Conservation (phyloP, 2,113 vertebrate genomes). For the Cnemophilus loriae region DNA sequence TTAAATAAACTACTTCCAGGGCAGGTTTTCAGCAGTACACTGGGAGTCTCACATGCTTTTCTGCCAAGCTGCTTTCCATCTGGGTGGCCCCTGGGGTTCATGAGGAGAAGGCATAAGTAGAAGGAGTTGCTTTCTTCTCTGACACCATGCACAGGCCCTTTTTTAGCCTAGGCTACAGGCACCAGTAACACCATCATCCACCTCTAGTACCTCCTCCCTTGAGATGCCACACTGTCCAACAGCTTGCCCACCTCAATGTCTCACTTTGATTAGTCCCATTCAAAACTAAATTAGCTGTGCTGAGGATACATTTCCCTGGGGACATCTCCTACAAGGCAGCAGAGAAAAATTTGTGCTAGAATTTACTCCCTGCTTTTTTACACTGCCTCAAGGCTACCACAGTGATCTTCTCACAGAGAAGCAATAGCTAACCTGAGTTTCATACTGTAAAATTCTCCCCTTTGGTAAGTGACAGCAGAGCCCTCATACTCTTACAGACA, state of each 20-base stretch:
- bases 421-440: neutral
- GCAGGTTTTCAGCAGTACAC: neutral
- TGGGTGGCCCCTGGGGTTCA: neutral
- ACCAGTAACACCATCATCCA: neutral
- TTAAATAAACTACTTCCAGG: neutral
- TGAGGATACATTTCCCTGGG: neutral
- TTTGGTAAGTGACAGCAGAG: neutral
- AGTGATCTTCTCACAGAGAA: neutral
- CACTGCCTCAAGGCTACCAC: neutral
- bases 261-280: neutral
- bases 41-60: neutral
- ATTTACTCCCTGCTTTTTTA: neutral
- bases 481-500: neutral
- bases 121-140: neutral
- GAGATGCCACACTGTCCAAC: neutral
- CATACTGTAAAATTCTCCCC: neutral
- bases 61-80: neutral
- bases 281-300: neutral
- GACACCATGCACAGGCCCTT: neutral
- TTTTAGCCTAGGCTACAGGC: neutral
- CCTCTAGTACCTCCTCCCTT: neutral
- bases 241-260: neutral
- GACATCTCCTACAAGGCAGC: neutral
- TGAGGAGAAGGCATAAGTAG: neutral
- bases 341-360: neutral